Percentiles rank a stretch among this genome's conserved stretches.
These are phyloP conservation scores for Diorhabda carinulata DNA, from an alignment of 1,140 invertebrate species.

Conservation along the genomic window DNA sequence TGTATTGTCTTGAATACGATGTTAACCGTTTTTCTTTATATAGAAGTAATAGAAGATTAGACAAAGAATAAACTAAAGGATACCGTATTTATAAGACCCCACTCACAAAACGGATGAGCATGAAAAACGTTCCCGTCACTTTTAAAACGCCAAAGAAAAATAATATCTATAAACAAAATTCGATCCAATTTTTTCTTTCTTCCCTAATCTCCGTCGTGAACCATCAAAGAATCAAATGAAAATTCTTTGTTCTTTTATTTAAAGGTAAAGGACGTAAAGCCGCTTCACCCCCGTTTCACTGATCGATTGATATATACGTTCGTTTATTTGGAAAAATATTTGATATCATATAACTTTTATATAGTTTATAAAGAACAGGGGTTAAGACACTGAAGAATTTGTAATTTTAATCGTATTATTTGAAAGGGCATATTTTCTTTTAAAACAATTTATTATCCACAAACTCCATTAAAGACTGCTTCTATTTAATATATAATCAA, in stretches of 20 bases:
- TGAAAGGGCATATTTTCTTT: background rate
- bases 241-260: slow-evolving; percentile 3
- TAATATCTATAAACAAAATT: slow-evolving; percentile 3
- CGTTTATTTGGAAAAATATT: slow-evolving; percentile 3
- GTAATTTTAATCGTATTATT: too few species aligned
- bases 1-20: background rate
- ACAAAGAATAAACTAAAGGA: background rate
- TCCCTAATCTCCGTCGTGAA: slow-evolving; percentile 1
- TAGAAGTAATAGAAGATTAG: background rate
- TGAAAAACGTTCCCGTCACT: background rate
- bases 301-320: background rate
- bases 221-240: slow-evolving; percentile 2
- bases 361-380: too few species aligned
- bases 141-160: background rate
- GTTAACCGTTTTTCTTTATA: background rate
- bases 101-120: background rate
- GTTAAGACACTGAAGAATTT: too few species aligned
- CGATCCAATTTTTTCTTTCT: background rate
- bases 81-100: background rate
- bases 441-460: background rate
- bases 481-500: too few species aligned
- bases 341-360: background rate
- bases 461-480: too few species aligned
- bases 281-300: background rate
- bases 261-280: background rate